Percentiles rank a stretch among this genome's conserved stretches.
Evolutionary conservation across 2,113 vertebrate genomes (phyloP).

Genomic region (Budorcas taxicolor): DNA sequence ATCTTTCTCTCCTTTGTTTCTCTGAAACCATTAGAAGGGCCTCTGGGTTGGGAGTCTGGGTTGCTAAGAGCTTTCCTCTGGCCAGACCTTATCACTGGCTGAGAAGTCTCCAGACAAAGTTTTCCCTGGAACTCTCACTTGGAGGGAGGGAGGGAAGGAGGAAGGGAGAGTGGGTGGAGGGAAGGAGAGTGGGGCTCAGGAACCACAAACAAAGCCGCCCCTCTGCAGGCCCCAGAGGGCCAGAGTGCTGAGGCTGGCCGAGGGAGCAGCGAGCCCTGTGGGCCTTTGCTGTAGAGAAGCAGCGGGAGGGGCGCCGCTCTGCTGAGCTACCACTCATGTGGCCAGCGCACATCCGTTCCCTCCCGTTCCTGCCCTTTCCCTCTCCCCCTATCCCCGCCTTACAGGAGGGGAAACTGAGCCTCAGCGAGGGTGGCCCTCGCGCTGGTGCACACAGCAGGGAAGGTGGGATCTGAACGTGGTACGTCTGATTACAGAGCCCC

Average conservation of each 20-base stretch:
- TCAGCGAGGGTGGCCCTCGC: not conserved
- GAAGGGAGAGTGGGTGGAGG: not conserved
- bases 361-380: accelerated
- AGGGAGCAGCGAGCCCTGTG: not conserved
- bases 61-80: slow-evolving; percentile 56
- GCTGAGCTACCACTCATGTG: accelerated
- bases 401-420: not conserved
- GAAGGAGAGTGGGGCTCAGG: not conserved
- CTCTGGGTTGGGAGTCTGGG: not conserved
- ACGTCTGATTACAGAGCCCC: not conserved
- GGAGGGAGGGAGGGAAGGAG: not conserved
- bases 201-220: not conserved
- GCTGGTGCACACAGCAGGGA: not conserved
- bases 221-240: not conserved
- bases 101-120: slow-evolving; percentile 19
- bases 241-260: not conserved
- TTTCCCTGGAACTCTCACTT: slow-evolving; percentile 34
- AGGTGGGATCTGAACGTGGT: not conserved
- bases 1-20: slow-evolving; percentile 58
- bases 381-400: not conserved
- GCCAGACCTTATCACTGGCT: slow-evolving; percentile 45
- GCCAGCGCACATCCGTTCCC: accelerated
- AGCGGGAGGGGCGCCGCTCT: accelerated
- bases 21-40: slow-evolving; percentile 24
- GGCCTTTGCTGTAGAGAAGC: not conserved